phyloP scores from a whole-genome alignment of 1,140 invertebrate species.

The Pogonomyrmex californicus region DNA sequence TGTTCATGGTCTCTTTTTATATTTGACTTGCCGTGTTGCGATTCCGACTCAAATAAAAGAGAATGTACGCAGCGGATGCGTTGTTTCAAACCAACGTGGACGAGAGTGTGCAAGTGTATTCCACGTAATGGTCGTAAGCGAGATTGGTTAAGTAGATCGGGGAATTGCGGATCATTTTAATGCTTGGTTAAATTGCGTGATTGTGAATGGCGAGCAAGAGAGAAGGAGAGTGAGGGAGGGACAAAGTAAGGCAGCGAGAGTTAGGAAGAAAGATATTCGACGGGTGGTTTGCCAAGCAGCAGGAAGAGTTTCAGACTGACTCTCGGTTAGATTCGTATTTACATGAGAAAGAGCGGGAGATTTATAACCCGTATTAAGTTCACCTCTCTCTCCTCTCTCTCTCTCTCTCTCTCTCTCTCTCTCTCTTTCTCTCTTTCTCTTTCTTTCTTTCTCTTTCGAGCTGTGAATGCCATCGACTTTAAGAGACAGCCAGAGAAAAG shows the following conservation, averaged over 20 bases:
- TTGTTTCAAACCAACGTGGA: constrained; percentile 56
- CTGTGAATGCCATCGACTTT: constrained; percentile 62
- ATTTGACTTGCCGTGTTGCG: constrained; percentile 27
- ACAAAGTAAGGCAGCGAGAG: constrained; percentile 38
- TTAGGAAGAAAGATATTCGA: constrained; percentile 62
- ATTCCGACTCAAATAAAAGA: constrained; percentile 41
- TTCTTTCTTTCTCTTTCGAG: not conserved
- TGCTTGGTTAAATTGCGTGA: constrained; percentile 82
- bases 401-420: not conserved
- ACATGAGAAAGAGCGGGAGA: constrained; percentile 79
- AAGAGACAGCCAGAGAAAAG: constrained; percentile 36
- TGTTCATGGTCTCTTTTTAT: not conserved
- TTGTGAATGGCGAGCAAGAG: constrained; percentile 75
- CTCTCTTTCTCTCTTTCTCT: not conserved
- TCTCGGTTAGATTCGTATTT: constrained; percentile 77
- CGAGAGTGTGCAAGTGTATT: constrained; percentile 56
- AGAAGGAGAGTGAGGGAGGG: constrained; percentile 43
- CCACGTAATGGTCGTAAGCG: constrained; percentile 66
- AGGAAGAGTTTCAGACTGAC: constrained; percentile 63
- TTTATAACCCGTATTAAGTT: constrained; percentile 79
- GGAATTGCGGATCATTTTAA: constrained; percentile 82
- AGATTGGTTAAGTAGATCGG: constrained; percentile 80
- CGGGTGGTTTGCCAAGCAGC: constrained; percentile 30
- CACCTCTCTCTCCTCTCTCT: not conserved
- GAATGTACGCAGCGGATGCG: constrained; percentile 50